Conservation (phyloP, 2,888 invertebrate species). For the Elmis aenea region DNA sequence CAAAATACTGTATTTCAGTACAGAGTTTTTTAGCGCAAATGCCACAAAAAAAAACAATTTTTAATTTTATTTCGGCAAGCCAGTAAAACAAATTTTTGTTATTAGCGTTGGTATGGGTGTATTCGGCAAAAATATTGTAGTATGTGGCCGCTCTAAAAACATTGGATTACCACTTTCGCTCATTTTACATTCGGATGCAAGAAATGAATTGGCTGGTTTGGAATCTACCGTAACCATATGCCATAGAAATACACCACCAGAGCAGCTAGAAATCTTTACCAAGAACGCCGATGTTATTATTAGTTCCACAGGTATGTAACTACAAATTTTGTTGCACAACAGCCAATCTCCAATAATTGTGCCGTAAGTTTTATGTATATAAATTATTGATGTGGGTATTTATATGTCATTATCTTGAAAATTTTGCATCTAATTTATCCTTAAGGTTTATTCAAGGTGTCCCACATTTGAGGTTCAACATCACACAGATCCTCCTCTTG, state of each 20-base stretch:
- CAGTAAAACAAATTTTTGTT: slow-evolving; percentile 1
- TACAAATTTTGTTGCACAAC: neutral
- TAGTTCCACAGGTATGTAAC: slow-evolving; percentile 60
- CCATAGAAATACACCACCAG: slow-evolving; percentile 79
- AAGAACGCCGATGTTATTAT: slow-evolving; percentile 74
- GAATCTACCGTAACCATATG: slow-evolving; percentile 89
- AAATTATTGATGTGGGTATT: no score
- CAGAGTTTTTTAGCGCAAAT: no score
- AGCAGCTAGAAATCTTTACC: slow-evolving; percentile 65
- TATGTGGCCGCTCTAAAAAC: slow-evolving; percentile 87
- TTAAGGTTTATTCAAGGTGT: no score
- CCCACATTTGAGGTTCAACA: no score
- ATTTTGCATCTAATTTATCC: no score
- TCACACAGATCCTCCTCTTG: no score
- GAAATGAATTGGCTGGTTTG: slow-evolving; percentile 64
- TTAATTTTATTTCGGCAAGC: neutral
- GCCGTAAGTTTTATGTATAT: no score
- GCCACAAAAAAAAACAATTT: slow-evolving; percentile 1
- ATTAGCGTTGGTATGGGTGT: slow-evolving; percentile 74
- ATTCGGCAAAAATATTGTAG: slow-evolving; percentile 80
- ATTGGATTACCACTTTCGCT: slow-evolving; percentile 88
- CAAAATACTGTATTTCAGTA: no score
- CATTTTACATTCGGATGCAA: slow-evolving; percentile 73
- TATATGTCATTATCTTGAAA: no score
- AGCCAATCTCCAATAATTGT: slow-evolving; percentile 1